Conservation (phyloP, 2,797 vertebrate species). For the Psittacula derbiana region DNA sequence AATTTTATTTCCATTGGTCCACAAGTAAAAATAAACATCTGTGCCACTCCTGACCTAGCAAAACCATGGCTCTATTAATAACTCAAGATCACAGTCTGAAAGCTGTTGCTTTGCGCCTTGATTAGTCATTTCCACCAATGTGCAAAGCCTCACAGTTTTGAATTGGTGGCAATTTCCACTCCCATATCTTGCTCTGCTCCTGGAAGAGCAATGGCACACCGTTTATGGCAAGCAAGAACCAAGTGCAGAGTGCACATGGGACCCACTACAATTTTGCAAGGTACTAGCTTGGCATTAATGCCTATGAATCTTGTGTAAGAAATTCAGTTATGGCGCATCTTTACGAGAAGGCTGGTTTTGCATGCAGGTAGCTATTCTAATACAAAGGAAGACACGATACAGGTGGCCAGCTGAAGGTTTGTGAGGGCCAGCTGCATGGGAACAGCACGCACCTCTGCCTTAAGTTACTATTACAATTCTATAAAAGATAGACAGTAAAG, state of each 20-base stretch:
- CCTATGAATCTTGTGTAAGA: neutral
- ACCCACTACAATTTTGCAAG: neutral
- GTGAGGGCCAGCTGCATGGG: neutral
- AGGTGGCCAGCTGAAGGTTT: neutral
- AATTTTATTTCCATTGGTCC: neutral
- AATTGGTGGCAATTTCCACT: neutral
- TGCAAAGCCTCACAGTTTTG: neutral
- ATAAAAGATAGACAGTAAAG: neutral
- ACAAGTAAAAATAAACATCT: neutral
- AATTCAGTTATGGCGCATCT: fast-evolving
- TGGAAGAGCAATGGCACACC: neutral
- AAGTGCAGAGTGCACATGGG: fast-evolving
- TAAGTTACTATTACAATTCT: neutral
- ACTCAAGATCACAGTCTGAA: neutral
- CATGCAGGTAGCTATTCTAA: neutral
- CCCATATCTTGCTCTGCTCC: neutral
- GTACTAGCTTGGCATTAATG: neutral
- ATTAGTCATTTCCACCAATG: neutral
- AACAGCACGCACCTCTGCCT: neutral
- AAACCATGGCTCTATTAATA: neutral
- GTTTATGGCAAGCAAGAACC: neutral
- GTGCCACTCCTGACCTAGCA: neutral
- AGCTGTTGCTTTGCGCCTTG: neutral
- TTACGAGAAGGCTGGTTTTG: neutral
- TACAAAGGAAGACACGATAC: neutral